Base-by-base conservation (phyloP, 2,797 vertebrate species). In the Lophius americanus region DNA sequence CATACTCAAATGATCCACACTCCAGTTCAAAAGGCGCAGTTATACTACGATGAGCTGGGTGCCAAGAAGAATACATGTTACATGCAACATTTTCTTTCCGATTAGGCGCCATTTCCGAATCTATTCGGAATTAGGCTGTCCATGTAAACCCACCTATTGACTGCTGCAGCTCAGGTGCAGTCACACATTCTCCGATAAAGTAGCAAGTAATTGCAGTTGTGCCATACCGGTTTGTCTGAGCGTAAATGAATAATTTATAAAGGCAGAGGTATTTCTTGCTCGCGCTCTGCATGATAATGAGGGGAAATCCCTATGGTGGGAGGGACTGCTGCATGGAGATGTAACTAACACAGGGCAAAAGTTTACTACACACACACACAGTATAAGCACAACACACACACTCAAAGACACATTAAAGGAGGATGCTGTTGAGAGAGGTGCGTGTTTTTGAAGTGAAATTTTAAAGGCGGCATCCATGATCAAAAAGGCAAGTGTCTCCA, bases 201-300 rank as follows among this genome's bases (percentile, higher is more conserved):
- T 58, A 58, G 57, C 57, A 71, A 81, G 70, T 85, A 80, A 88
- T 82, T 87, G 78, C 79, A 86, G 79, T 64, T 61, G 43, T 76
- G 77, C 67, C 71, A 39, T 51, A 64, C 81, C 83, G 68, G 81
- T 88, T 85, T 71, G 75, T 76, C 78, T 76, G 76, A 78, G 58
- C 63, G 68, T 46, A 70, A 64, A 88, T 91, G 83, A 88, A 92
- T 90, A 83, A 90, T 91, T 78, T 82, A 91, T 88, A 67, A 81
- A 66, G 61, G 78, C 73, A 78, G 73, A 10, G 4, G 66, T 68
- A 43, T 68, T 52, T 74, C 68, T 76, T 59, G 44, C 69, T 64
- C 48, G 7, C 56, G 46, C 63, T 60, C 70, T 78, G 85, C 83
- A 90, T 90, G 60, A 55, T 81, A 82, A 91, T 76, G 74, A 85